These are phyloP conservation scores for Serinus canaria DNA, from an alignment of 2,113 vertebrate species.

Conservation along the genomic window DNA sequence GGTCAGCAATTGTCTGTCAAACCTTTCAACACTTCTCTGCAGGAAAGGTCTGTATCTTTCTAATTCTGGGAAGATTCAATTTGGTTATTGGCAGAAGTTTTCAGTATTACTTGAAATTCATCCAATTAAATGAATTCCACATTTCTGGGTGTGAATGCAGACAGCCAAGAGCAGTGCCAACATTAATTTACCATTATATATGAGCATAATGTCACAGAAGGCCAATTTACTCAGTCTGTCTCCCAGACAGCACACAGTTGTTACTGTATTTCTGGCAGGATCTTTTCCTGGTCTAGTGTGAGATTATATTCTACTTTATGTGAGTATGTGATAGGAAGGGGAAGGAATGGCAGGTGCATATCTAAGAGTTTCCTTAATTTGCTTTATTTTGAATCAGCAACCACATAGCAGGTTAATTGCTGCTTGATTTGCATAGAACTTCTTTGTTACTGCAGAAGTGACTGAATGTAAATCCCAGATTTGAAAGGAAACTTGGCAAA, in stretches of 20 bases:
- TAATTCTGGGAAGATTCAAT: conserved; percentile 20
- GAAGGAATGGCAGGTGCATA: neutral
- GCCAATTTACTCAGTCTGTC: neutral
- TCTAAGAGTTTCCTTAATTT: neutral
- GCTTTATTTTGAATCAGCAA: neutral
- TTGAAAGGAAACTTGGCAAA: neutral
- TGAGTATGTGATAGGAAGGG: neutral
- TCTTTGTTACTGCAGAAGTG: neutral
- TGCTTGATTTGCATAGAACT: neutral
- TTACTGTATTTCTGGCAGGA: neutral
- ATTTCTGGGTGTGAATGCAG: neutral
- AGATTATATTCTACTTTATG: neutral
- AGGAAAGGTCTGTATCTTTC: neutral
- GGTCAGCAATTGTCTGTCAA: neutral
- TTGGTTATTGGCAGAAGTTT: conserved; percentile 3
- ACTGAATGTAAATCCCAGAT: neutral
- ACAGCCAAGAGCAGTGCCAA: neutral
- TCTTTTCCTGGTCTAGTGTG: neutral
- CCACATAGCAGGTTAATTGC: neutral
- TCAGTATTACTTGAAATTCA: neutral
- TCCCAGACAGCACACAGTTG: neutral
- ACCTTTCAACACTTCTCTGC: neutral
- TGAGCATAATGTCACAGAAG: neutral
- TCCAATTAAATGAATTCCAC: conserved; percentile 21
- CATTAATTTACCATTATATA: neutral